A percentile compares a stretch with the other conserved stretches of the same genome.
These are phyloP conservation scores for Mesitornis unicolor DNA, from an alignment of 2,113 vertebrate species.

Conservation along the genomic window DNA sequence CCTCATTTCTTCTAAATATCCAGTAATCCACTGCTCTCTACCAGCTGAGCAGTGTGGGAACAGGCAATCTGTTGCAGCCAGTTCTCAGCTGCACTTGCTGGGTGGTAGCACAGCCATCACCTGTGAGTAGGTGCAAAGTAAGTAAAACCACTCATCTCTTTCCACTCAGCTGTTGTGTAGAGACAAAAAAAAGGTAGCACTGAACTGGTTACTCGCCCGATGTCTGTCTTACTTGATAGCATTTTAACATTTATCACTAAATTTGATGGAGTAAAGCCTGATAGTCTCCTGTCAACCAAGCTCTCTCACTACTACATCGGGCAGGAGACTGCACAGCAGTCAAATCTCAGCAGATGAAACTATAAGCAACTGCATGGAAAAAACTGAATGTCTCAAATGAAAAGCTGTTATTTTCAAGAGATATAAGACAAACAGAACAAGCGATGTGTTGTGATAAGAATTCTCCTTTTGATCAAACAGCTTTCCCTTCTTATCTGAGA, in stretches of 20 bases:
- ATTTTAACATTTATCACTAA: background rate
- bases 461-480: background rate
- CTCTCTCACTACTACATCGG: background rate
- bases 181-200: background rate
- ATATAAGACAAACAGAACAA: background rate
- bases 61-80: background rate
- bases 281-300: background rate
- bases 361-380: accelerated
- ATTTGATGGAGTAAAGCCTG: background rate
- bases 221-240: background rate
- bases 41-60: background rate
- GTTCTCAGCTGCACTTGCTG: background rate
- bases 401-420: background rate
- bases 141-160: background rate
- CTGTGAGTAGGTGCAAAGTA: background rate
- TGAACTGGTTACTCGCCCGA: background rate
- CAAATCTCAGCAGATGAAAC: background rate
- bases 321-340: background rate
- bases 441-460: background rate
- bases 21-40: background rate
- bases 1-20: background rate
- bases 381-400: background rate
- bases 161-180: background rate
- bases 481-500: background rate
- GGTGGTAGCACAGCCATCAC: background rate